Conservation (phyloP, 2,888 invertebrate genomes). For the Antheraea yamamai region DNA sequence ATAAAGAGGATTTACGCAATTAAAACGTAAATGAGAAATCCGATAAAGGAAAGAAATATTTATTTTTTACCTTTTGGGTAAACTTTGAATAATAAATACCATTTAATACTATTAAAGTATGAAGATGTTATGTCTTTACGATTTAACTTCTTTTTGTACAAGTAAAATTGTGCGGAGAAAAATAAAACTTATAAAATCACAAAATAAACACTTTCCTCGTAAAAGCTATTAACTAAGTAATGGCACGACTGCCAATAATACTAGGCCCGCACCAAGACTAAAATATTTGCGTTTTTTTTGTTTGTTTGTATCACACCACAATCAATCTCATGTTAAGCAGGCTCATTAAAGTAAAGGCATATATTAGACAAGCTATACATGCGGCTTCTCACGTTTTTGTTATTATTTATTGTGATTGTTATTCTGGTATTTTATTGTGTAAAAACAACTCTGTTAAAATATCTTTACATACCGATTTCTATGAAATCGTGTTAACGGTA, state of each 20-base stretch:
- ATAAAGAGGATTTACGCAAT: constrained; percentile 73
- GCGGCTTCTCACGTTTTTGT: no score
- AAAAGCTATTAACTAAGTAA: not conserved
- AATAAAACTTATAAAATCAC: not conserved
- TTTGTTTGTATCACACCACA: no score
- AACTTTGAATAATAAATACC: constrained; percentile 40
- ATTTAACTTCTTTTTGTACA: not conserved
- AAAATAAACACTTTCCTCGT: not conserved
- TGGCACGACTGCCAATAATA: not conserved
- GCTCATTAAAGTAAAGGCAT: no score
- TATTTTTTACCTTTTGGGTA: constrained; percentile 53
- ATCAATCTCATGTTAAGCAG: no score
- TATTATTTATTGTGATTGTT: no score
- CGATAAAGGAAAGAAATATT: constrained; percentile 54
- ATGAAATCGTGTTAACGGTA: no score
- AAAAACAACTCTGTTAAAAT: no score
- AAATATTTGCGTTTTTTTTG: not conserved
- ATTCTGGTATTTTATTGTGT: no score
- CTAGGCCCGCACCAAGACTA: not conserved
- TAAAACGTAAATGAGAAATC: constrained; percentile 58
- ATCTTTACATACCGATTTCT: no score
- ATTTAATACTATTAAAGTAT: constrained; percentile 18
- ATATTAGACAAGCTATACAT: no score
- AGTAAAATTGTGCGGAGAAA: not conserved
- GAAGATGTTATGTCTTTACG: not conserved